Percentiles rank a stretch among this genome's conserved stretches.
Evolutionary conservation across 2,113 vertebrate species (phyloP).

Genomic region (Dromaius novaehollandiae): DNA sequence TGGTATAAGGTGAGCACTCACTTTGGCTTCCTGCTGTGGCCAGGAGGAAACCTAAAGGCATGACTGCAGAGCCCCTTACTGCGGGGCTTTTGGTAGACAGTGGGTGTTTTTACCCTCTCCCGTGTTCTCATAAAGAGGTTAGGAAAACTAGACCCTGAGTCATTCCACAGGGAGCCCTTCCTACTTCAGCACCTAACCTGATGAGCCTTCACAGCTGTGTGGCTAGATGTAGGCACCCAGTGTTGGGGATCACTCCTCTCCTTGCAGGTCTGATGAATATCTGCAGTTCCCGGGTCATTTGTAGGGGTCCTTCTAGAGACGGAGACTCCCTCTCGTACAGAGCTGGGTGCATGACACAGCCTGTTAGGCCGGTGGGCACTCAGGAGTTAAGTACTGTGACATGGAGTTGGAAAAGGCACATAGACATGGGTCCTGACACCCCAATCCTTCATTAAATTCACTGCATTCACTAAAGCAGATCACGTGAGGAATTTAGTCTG

Average conservation of each 20-base stretch:
- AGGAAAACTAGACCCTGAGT: background rate
- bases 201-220: background rate
- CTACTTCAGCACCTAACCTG: accelerated
- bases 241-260: background rate
- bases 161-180: background rate
- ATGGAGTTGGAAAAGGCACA: background rate
- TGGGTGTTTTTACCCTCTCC: background rate
- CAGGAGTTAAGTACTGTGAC: background rate
- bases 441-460: background rate
- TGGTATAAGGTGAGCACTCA: no score
- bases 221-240: background rate
- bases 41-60: no score
- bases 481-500: background rate
- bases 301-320: background rate
- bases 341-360: accelerated
- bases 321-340: accelerated
- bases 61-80: no score
- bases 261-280: background rate
- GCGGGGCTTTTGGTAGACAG: no score
- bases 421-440: background rate
- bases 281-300: background rate
- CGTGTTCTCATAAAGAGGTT: background rate
- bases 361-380: accelerated
- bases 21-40: no score
- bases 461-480: background rate